Base-by-base conservation (phyloP, 2,888 invertebrate species). In the Callimorpha dominula region DNA sequence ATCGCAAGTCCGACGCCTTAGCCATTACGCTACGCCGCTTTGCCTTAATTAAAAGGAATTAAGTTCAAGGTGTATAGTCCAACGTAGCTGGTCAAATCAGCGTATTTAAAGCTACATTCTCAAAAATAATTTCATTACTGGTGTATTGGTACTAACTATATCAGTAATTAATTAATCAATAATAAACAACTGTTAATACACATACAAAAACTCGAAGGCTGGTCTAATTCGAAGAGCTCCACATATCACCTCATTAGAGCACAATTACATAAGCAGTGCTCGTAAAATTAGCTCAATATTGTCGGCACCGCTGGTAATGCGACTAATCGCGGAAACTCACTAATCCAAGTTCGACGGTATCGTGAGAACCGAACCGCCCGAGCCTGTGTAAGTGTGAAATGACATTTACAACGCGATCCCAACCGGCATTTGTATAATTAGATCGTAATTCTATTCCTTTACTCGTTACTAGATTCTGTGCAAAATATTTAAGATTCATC, bases 371-470 rank as follows among this genome's bases (percentile, higher is more conserved):
- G 75, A 73, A 71, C 79, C 79, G 75, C 72, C 76, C 72, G 50
- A 66, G 68, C 65, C 78, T 70, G 76, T 80, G 84, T 83, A 88
- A 89, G 90, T 90, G 89, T 88, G 86, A 91, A 92, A 91, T 93
- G 92, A 91, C 93, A 92, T 92, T 93, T 91, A 89, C 89, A 85
- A 83, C 84, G 86, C 81, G 85, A 87, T 86, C 85, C 82, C 85
- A 87, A 90, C 87, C 88, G 85, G 85, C 86, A 88, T 89, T 88
- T 86, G 87, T 91, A 90, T 93, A 94, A 94, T 94, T 94, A 93
- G 92, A 90, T 90, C 92, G 92, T 92, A 92, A 91, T 88, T 92
- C 90, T 90, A 87, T 90, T 89, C 84, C 84, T 84, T 87, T 75
- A 78, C 85, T 84, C 86, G 87, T 89, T 91, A 90, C 87, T 81